Conservation (phyloP, 2,888 invertebrate species). For the Drosophila anomelani region DNA sequence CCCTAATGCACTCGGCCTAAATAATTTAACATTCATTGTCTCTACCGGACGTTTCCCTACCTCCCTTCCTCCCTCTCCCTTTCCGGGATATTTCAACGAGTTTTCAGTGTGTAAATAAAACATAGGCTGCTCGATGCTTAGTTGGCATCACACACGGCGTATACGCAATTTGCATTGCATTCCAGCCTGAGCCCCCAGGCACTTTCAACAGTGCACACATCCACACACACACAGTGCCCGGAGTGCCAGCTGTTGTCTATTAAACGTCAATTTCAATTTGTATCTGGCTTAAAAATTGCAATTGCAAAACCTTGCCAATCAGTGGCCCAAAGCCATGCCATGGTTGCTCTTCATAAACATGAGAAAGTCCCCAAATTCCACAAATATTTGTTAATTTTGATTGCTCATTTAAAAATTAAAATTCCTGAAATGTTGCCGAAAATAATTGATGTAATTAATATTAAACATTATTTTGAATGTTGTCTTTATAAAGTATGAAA, state of each 20-base stretch:
- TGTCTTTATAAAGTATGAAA: background rate
- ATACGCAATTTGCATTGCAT: slow-evolving; percentile 67
- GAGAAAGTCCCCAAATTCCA: background rate
- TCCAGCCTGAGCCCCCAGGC: slow-evolving; percentile 39
- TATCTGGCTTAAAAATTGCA: slow-evolving; percentile 49
- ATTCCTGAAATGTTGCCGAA: background rate
- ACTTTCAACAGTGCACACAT: slow-evolving; percentile 44
- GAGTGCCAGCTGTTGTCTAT: slow-evolving; percentile 57
- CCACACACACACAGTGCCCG: slow-evolving; percentile 9
- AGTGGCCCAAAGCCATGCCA: background rate
- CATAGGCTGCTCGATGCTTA: slow-evolving; percentile 40
- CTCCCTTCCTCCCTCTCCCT: background rate
- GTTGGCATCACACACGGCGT: slow-evolving; percentile 50
- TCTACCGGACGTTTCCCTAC: slow-evolving; percentile 4
- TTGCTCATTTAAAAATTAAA: background rate
- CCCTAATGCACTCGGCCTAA: slow-evolving; percentile 72
- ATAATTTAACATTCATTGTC: slow-evolving; percentile 66
- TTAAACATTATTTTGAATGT: background rate
- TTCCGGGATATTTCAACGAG: slow-evolving; percentile 39
- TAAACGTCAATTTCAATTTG: slow-evolving; percentile 57
- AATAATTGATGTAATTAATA: background rate
- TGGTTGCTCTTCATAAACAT: no score
- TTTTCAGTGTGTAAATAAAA: slow-evolving; percentile 63
- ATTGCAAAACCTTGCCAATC: slow-evolving; percentile 21
- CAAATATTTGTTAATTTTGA: slow-evolving; percentile 5